phyloP scores from a whole-genome alignment of 2,113 vertebrate species.

The Conger conger region DNA sequence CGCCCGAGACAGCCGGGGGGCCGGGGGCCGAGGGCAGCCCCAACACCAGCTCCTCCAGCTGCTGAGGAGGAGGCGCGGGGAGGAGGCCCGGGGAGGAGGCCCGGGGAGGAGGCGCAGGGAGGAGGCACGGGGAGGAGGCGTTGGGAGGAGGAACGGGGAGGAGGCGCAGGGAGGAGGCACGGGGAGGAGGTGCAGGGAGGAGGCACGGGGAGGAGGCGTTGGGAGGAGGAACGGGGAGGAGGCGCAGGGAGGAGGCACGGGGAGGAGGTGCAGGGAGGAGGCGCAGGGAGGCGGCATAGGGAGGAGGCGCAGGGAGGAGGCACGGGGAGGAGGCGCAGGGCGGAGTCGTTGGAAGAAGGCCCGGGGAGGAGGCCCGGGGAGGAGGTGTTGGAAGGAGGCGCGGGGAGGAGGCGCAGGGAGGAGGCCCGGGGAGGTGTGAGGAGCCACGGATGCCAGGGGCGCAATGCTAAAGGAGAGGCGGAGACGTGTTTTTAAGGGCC shows the following conservation, averaged over 20 bases:
- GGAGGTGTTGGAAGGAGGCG: no score
- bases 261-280: no score
- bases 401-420: no score
- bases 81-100: no score
- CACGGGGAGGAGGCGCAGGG: conserved; percentile 33
- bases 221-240: conserved; percentile 23
- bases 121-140: not conserved
- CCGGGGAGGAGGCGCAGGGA: not conserved
- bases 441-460: no score
- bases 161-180: no score
- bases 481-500: not conserved
- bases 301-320: no score
- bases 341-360: conserved; percentile 40
- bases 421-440: no score
- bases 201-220: not conserved
- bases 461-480: no score
- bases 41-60: conserved; percentile 87
- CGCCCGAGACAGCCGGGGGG: conserved; percentile 71
- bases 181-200: not conserved
- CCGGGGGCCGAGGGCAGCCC: conserved; percentile 80
- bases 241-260: no score
- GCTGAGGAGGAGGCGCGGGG: conserved; percentile 62
- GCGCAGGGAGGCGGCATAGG: no score
- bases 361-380: conserved; percentile 23
- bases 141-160: not conserved